Evolutionary conservation across 2,113 vertebrate species (phyloP), one percentile per base, ranked within the genome.

Genomic region (Polyodon spathula): DNA sequence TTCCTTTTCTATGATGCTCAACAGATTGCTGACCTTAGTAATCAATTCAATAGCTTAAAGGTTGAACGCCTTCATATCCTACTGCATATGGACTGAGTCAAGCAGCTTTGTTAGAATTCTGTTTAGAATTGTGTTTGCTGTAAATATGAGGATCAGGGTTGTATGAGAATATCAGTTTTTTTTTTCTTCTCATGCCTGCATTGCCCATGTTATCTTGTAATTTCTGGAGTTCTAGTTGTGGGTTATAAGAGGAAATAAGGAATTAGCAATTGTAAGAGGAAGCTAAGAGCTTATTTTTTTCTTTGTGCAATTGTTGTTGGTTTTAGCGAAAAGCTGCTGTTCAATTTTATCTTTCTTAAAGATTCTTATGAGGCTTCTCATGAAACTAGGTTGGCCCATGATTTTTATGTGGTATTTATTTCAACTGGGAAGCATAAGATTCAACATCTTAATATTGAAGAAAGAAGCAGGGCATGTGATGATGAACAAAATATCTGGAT

Each of bases 241-340:
- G 71, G 73, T 81, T 79, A 74, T 61, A 64, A 73, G 77, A 85
- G 80, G 79, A 83, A 85, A 83, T 79, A 69, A 86, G 83, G 79
- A 86, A 83, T 87, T 85, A 85, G 77, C 65, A 67, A 75, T 74
- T 72, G 81, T 82, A 78, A 78, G 80, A 73, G 76, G 81, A 80
- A 82, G 77, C 76, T 77, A 75, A 73, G 66, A 79, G 79, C 75
- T 84, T 85, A 71, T 83, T 73, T 72, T 60, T 53, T 50, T 72
- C 69, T 65, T 60, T 78, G 61, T 63, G 50, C 53, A 56, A 68
- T 68, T 73, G 65, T 56, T 69, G 71, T 70, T 66, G 62, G 68
- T 76, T 78, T 78, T 70, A 72, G 68, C 64, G 70, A 68, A 76
- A 72, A 56, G 58, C 68, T 63, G 63, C 63, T 56, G 59, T 67